Percentiles rank a stretch among this genome's conserved stretches.
phyloP scores from a whole-genome alignment of 2,797 vertebrate genomes.

The Anomalospiza imberbis region DNA sequence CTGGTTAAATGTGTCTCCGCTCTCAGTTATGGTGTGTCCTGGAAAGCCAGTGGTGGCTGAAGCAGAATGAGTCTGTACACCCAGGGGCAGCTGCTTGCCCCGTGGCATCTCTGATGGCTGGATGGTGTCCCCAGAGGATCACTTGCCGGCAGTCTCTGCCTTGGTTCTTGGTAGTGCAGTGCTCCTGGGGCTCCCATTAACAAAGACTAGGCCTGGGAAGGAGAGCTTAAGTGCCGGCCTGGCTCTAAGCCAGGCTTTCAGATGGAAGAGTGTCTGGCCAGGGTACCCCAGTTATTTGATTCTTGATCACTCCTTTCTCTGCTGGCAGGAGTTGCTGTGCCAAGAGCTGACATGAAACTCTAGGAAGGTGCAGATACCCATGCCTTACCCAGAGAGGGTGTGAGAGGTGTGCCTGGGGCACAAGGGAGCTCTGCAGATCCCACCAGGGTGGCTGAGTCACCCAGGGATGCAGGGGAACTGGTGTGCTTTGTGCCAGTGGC shows the following conservation, averaged over 20 bases:
- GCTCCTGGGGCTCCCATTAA: constrained; percentile 35
- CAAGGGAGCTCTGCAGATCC: neutral
- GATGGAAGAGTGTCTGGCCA: neutral
- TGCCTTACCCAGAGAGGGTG: accelerated
- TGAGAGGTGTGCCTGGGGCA: neutral
- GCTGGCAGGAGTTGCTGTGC: neutral
- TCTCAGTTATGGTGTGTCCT: neutral
- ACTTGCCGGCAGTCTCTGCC: neutral
- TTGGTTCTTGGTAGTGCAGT: constrained; percentile 24
- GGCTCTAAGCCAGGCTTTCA: constrained; percentile 45
- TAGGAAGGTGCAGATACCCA: neutral
- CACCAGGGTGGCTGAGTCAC: neutral
- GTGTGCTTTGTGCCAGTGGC: neutral
- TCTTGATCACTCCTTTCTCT: neutral
- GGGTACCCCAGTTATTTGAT: neutral
- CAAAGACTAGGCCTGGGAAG: neutral
- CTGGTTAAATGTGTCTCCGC: neutral
- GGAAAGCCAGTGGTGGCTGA: neutral
- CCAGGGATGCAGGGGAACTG: neutral
- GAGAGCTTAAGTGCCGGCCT: constrained; percentile 54
- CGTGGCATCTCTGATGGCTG: neutral
- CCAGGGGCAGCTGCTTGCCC: neutral
- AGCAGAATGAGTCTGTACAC: neutral
- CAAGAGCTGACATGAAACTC: neutral
- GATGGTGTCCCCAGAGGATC: neutral